A percentile compares a stretch with the other conserved stretches of the same genome.
Conservation (phyloP, 2,888 invertebrate species). For the Yponomeuta cagnagella region DNA sequence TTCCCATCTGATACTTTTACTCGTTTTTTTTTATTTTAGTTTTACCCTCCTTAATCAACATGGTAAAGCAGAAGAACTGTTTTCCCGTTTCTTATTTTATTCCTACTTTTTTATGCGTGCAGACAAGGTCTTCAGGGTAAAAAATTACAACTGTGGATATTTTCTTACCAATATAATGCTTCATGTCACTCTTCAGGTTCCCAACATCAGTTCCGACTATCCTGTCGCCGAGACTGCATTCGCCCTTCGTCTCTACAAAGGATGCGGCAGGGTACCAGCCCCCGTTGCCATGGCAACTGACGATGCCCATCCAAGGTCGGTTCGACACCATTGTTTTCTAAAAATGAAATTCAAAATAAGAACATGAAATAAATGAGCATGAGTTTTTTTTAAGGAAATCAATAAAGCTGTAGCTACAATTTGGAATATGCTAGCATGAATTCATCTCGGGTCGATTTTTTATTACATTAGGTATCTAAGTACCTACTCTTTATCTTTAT, state of each 20-base stretch:
- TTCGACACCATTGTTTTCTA: slow-evolving; percentile 31
- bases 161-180: slow-evolving; percentile 61
- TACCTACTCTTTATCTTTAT: background rate
- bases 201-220: slow-evolving; percentile 72
- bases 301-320: slow-evolving; percentile 78
- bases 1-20: too few relatives aligned
- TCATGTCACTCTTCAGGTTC: slow-evolving; percentile 68
- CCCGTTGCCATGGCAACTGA: slow-evolving; percentile 78
- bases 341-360: background rate
- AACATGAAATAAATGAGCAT: too few relatives aligned
- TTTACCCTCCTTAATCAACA: too few relatives aligned
- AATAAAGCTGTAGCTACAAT: background rate
- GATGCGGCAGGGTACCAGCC: slow-evolving; percentile 85
- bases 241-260: slow-evolving; percentile 76
- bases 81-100: too few relatives aligned
- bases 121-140: too few relatives aligned
- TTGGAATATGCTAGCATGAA: background rate
- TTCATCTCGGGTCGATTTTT: too few relatives aligned
- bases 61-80: too few relatives aligned
- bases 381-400: too few relatives aligned
- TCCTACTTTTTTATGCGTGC: too few relatives aligned
- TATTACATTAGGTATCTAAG: too few relatives aligned
- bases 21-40: too few relatives aligned
- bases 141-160: too few relatives aligned
- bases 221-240: slow-evolving; percentile 66